Evolutionary conservation across 37 sponge, comb jelly and placozoan genomes (phyloP).

Genomic region (Spongia lamella): DNA sequence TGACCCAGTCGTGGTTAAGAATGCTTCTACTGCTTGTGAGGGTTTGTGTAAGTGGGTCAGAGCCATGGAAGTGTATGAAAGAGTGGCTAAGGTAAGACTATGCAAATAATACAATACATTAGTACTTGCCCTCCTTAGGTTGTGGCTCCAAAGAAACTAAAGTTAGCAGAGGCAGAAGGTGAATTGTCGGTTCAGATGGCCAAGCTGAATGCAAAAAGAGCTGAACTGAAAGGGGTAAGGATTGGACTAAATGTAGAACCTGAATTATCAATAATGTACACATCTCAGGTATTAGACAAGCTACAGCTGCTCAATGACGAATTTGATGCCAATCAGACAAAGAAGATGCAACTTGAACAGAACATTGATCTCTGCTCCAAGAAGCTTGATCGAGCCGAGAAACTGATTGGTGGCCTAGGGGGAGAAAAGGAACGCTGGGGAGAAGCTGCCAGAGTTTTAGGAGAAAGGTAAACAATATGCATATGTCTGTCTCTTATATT

Average conservation of each 20-base stretch:
- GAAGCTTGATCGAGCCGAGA: slow-evolving; percentile 95
- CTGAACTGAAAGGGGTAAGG: slow-evolving; percentile 78
- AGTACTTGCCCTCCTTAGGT: slow-evolving; percentile 33
- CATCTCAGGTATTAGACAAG: slow-evolving; percentile 67
- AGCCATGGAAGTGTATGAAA: slow-evolving; percentile 98
- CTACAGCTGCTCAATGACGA: slow-evolving; percentile 89
- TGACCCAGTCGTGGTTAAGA: slow-evolving; percentile 82
- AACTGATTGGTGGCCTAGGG: slow-evolving; percentile 95
- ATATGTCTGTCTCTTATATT: background rate
- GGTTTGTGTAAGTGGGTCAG: slow-evolving; percentile 96
- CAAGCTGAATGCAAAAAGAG: slow-evolving; percentile 90
- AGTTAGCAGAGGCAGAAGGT: slow-evolving; percentile 87
- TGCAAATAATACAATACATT: background rate
- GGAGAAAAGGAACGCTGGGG: slow-evolving; percentile 98
- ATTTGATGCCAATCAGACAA: slow-evolving; percentile 77
- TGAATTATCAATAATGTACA: background rate
- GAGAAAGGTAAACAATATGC: slow-evolving; percentile 42
- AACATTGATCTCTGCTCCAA: slow-evolving; percentile 93
- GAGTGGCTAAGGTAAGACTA: slow-evolving; percentile 87
- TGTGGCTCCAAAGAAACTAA: slow-evolving; percentile 95
- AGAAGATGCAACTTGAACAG: slow-evolving; percentile 76
- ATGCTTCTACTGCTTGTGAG: slow-evolving; percentile 92
- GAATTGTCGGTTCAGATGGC: slow-evolving; percentile 88
- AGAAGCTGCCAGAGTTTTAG: slow-evolving; percentile 83
- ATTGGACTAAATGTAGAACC: background rate